These are phyloP conservation scores for Trichoplusia ni DNA, from an alignment of 1,140 invertebrate genomes.

Conservation along the genomic window DNA sequence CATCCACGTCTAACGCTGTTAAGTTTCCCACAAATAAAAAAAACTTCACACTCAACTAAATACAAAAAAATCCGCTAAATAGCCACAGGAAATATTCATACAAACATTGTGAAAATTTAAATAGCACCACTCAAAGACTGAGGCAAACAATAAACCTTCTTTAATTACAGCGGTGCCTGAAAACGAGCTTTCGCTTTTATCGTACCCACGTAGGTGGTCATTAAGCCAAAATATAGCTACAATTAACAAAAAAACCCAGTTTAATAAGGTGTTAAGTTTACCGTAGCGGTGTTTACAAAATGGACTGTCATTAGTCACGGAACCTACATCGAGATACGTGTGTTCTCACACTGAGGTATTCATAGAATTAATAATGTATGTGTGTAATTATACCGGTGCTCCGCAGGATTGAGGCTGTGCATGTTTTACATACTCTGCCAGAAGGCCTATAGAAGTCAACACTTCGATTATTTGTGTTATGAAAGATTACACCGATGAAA, in stretches of 20 bases:
- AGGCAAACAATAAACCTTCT: constrained; percentile 61
- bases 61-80: neutral
- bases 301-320: constrained; percentile 39
- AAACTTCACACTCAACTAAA: neutral
- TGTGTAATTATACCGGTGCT: neutral
- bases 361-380: constrained; percentile 14
- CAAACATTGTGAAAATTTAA: constrained; percentile 40
- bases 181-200: constrained; percentile 67
- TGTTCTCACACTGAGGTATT: constrained; percentile 12
- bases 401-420: too few relatives aligned
- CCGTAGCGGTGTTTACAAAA: constrained; percentile 41
- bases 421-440: too few relatives aligned
- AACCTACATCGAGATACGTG: constrained; percentile 21
- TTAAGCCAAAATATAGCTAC: constrained; percentile 71
- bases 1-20: neutral
- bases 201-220: constrained; percentile 62
- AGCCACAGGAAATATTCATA: neutral
- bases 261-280: constrained; percentile 76
- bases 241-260: constrained; percentile 74
- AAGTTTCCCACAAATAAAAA: neutral
- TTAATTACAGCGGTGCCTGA: constrained; percentile 60
- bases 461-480: too few relatives aligned
- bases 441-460: too few relatives aligned
- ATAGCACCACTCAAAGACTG: constrained; percentile 48
- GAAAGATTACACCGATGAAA: too few relatives aligned